phyloP scores from a whole-genome alignment of 2,113 vertebrate species.

The Sebastes fasciatus region DNA sequence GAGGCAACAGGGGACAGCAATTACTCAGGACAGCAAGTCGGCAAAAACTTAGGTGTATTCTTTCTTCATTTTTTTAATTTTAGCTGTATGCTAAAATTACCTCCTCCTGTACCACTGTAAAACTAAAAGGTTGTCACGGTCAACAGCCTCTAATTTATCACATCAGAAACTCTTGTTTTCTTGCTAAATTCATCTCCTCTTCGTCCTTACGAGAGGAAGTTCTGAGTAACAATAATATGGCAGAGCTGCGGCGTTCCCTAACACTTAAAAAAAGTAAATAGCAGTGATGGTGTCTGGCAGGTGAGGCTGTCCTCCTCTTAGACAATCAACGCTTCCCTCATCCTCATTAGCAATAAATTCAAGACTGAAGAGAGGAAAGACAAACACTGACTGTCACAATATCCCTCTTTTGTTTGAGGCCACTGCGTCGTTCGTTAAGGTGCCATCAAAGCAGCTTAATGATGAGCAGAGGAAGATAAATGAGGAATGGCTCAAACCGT shows the following conservation, averaged over 20 bases:
- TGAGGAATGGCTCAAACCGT: conserved; percentile 48
- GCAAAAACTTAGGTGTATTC: neutral
- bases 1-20: neutral
- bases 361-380: conserved; percentile 48
- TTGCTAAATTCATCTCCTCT: neutral
- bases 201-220: neutral
- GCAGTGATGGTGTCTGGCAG: conserved; percentile 3
- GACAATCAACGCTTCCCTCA: conserved; percentile 45
- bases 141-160: neutral
- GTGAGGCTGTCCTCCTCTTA: conserved; percentile 25
- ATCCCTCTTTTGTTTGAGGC: conserved; percentile 60
- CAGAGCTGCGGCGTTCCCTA: neutral
- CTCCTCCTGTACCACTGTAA: neutral
- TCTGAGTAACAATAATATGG: neutral
- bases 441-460: conserved; percentile 75
- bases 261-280: neutral
- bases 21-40: neutral
- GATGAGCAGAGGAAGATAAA: conserved; percentile 65
- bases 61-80: neutral
- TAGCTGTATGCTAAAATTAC: neutral
- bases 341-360: conserved; percentile 60
- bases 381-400: conserved; percentile 54
- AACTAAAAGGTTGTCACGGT: neutral
- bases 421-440: conserved; percentile 42
- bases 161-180: neutral